A percentile compares a stretch with the other conserved stretches of the same genome.
phyloP scores from a whole-genome alignment of 2,113 vertebrate genomes.

The Crotalus tigris region DNA sequence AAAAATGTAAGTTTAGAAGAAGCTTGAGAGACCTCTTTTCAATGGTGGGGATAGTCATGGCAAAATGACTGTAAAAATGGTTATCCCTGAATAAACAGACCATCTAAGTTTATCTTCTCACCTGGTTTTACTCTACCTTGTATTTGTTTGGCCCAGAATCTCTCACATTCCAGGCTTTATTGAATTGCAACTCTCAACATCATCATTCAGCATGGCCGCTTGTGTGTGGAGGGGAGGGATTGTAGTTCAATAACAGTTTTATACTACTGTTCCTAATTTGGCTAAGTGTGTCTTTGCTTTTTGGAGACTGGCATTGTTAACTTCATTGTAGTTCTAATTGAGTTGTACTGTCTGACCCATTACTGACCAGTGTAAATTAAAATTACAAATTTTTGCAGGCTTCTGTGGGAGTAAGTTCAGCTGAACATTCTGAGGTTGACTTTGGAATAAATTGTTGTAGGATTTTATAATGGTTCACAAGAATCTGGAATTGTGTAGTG shows the following conservation, averaged over 20 bases:
- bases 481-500: not conserved
- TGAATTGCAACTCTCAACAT: no score
- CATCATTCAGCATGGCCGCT: no score
- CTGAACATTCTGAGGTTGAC: not conserved
- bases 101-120: not conserved
- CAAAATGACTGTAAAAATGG: not conserved
- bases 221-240: no score
- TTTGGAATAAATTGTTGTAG: not conserved
- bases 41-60: not conserved
- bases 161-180: no score
- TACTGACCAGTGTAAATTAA: not conserved
- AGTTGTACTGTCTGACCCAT: not conserved
- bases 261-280: not conserved
- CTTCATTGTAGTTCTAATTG: not conserved
- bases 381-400: not conserved
- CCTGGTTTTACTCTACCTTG: not conserved
- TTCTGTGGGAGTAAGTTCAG: not conserved
- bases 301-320: not conserved
- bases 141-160: no score
- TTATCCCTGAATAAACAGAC: not conserved
- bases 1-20: slow-evolving; percentile 86
- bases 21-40: not conserved
- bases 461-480: not conserved
- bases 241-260: not conserved
- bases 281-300: not conserved